Base-by-base conservation (phyloP, 2,113 vertebrate species). In the Bos indicus region DNA sequence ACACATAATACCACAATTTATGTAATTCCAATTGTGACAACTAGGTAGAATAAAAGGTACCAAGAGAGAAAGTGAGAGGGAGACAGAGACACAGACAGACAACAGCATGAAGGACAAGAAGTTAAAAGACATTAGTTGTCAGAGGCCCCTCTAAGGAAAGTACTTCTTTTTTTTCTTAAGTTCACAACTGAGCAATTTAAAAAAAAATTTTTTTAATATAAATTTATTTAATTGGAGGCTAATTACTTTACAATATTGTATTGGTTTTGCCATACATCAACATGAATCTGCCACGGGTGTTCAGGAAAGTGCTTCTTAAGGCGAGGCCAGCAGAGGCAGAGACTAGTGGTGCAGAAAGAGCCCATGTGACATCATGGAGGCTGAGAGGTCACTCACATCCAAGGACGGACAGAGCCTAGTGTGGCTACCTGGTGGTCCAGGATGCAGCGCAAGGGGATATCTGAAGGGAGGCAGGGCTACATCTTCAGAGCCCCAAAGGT, bases 381-480 rank as follows among this genome's bases (percentile, higher is more conserved):
- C 48, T 10, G 33, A 48, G 33, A 30, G 36, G 33, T 28, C 64
- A 84, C 46, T 28, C 59, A 81, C n/a, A 77, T 54, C 59, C 33
- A 48, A 57, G 36, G 36, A 77, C 10, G 8, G 40, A 85, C n/a
- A 19, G 60, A 90, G 77, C 36, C 77, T 62, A 52, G 12, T 2
- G 6, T n/a, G 54, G 85, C 59, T 52, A 26, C 16, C 23, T 57
- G 56, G 33, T 14, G 36, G 36, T 17, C 89, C 25, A 46, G 33
- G 83, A 46, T 12, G 28, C 7, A 6, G 57, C 0, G 2, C 15
- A 1, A 59, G 33, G 71, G 33, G 1, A 36, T 0, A 6, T 33
- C 2, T 46, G 51, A 5, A 15, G 10, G 23, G n/a, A 51, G 26
- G 62, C n/a, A 26, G 33, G 40, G 54, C 10, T 4, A 26, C 80